These are phyloP conservation scores for Thunnus maccoyii DNA, from an alignment of 2,113 vertebrate genomes.

Conservation along the genomic window DNA sequence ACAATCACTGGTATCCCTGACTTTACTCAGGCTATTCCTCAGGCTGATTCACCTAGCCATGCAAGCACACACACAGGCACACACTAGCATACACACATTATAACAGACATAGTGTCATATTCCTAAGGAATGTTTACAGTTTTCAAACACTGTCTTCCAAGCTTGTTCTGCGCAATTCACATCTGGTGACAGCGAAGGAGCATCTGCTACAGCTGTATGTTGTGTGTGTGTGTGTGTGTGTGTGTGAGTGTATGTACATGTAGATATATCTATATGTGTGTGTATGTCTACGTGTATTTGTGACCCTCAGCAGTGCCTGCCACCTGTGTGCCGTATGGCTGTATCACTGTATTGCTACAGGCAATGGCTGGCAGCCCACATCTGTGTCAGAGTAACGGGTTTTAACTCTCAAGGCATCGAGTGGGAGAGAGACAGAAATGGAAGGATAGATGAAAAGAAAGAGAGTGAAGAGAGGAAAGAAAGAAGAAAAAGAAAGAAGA, in stretches of 20 bases:
- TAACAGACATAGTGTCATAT: neutral
- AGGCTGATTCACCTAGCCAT: constrained; percentile 2
- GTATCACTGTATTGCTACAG: constrained; percentile 55
- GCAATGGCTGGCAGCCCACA: constrained; percentile 67
- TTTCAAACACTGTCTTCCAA: constrained; percentile 29
- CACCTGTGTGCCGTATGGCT: constrained; percentile 61
- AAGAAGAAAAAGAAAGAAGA: neutral
- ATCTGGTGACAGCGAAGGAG: constrained; percentile 70
- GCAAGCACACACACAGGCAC: neutral
- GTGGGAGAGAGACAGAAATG: constrained; percentile 1
- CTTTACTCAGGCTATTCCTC: too few species aligned
- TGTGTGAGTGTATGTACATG: constrained; percentile 33
- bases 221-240: constrained; percentile 8
- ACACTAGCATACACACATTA: neutral
- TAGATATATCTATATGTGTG: constrained; percentile 31
- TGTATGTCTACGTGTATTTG: constrained; percentile 47
- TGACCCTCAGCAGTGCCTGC: constrained; percentile 62
- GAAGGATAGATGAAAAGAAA: neutral
- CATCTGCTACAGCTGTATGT: constrained; percentile 69
- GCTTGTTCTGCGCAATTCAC: constrained; percentile 56
- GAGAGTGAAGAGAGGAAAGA: neutral
- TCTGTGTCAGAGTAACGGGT: constrained; percentile 62
- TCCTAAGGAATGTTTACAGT: constrained; percentile 32
- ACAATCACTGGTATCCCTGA: too few species aligned
- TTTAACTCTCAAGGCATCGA: constrained; percentile 41